Base-by-base conservation (phyloP, 1,140 invertebrate genomes). In the Drosophila lacertosa region DNA sequence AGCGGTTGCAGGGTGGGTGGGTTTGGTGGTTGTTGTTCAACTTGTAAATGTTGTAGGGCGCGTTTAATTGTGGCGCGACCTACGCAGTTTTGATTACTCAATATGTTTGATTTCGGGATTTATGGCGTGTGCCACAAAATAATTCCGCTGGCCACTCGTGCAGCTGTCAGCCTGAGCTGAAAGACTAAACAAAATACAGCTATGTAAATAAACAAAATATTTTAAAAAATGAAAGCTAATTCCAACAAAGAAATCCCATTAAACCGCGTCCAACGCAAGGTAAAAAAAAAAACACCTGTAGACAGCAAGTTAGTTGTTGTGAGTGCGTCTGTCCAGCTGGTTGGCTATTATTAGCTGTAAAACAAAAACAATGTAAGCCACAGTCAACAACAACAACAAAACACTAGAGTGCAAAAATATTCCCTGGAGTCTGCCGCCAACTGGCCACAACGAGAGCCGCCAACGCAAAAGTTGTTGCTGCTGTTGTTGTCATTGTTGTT, bases 51-150 rank as follows among this genome's bases (percentile, higher is more conserved):
- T 58, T 55, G 70, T 66, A 40, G 37, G 44, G 47, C 35, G 32
- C 37, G 42, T 55, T 59, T 59, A 57, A 51, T 63, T 51, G 24
- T 40, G 39, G 39, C 9, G 13, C 29, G 26, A 47, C 24, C 54
- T 33, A 42, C 26, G 48, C 35, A 35, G 33, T 58, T 89, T 86
- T 90, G 88, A 90, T 89, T 89, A 90, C 74, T 90, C 88, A 89
- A 89, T 89, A 89, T 89, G 88, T 74, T 90, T 89, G 70, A 86
- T 90, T 89, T 90, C 65, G 59, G 55, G 73, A 75, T 73, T 66
- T 72, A 50, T 71, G 73, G 73, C 81, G 59, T 47, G 40, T 69
- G 65, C 37, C 18, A 58, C 48, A 51, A 59, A 50, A 69, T 64
- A 26, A 55, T 63, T 45, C 33, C 45, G 64, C 57, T 50, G 58